phyloP scores from a whole-genome alignment of 1,140 invertebrate species.

The Acyrthosiphon pisum region DNA sequence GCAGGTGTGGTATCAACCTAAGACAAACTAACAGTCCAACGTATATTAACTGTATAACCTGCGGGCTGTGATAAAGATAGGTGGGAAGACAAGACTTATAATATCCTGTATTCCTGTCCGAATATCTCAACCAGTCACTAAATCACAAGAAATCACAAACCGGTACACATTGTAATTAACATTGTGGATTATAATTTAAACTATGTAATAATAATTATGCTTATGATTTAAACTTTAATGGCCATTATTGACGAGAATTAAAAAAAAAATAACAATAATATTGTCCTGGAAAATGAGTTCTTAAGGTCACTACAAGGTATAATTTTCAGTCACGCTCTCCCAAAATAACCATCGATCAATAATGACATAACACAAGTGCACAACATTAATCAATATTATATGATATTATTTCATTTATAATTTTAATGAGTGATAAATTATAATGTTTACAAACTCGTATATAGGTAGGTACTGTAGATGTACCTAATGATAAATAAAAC shows the following conservation, averaged over 20 bases:
- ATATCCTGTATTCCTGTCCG: no score
- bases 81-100: no score
- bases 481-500: neutral
- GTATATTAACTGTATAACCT: no score
- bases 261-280: neutral
- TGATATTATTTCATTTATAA: neutral
- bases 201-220: no score
- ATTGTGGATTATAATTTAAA: no score
- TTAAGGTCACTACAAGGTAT: neutral
- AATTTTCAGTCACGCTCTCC: neutral
- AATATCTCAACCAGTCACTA: no score
- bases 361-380: neutral
- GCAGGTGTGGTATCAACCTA: neutral
- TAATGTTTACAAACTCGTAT: no score
- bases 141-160: no score
- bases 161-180: no score
- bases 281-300: neutral
- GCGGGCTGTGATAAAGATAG: neutral
- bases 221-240: neutral
- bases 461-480: neutral
- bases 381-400: no score
- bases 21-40: no score
- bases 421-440: neutral
- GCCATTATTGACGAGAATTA: neutral
- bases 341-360: neutral